phyloP scores from a whole-genome alignment of 2,113 vertebrate species.

The Ctenodactylus gundi region DNA sequence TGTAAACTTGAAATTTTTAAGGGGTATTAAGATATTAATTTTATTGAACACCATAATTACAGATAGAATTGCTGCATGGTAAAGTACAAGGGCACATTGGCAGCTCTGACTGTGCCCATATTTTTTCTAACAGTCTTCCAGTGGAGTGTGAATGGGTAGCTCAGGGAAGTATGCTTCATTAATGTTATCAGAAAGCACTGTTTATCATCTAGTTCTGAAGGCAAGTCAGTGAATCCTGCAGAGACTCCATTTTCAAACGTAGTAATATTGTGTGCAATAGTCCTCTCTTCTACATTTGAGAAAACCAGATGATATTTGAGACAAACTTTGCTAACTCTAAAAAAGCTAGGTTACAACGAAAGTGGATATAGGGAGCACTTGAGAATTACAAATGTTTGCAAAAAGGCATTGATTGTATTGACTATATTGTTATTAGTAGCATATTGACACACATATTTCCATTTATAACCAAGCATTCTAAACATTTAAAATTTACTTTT shows the following conservation, averaged over 20 bases:
- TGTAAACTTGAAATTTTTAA: neutral
- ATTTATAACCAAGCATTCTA: neutral
- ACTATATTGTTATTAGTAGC: conserved; percentile 13
- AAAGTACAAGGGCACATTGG: neutral
- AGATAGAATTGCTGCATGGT: neutral
- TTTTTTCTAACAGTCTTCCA: neutral
- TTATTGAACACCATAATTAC: neutral
- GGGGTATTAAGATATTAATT: neutral
- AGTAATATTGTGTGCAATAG: neutral
- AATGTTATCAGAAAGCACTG: neutral
- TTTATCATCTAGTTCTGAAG: neutral
- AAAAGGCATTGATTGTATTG: neutral
- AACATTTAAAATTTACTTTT: conserved; percentile 3
- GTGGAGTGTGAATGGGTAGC: fast-evolving
- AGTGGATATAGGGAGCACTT: neutral
- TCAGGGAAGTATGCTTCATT: neutral
- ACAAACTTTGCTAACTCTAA: neutral
- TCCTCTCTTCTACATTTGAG: neutral
- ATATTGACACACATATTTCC: neutral
- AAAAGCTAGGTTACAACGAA: neutral
- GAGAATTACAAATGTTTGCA: neutral
- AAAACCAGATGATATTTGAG: neutral
- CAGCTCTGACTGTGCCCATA: neutral
- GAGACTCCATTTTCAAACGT: conserved; percentile 3
- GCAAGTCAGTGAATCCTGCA: neutral